A percentile compares a stretch with the other conserved stretches of the same genome.
These are phyloP conservation scores for Dendrolimus kikuchii DNA, from an alignment of 1,140 invertebrate genomes.

Conservation along the genomic window DNA sequence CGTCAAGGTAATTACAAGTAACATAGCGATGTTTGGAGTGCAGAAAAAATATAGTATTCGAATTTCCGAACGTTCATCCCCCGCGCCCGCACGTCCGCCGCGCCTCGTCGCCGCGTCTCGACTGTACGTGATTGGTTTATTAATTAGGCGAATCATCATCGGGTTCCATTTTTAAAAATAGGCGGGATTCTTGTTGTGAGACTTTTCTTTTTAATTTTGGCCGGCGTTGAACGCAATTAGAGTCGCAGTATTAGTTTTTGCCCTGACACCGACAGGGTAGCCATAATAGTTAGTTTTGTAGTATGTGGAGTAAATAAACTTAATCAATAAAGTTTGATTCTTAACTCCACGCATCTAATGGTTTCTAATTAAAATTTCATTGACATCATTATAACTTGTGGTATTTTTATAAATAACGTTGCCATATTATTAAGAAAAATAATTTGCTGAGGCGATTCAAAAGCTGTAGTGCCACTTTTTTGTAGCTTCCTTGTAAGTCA, in stretches of 20 bases:
- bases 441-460: background rate
- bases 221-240: conserved; percentile 66
- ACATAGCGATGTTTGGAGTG: conserved; percentile 56
- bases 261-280: conserved; percentile 49
- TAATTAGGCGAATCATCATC: conserved; percentile 71
- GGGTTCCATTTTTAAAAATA: conserved; percentile 73
- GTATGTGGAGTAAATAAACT: conserved; percentile 29
- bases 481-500: conserved; percentile 4
- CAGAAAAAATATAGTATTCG: conserved; percentile 70
- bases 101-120: conserved; percentile 66
- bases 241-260: conserved; percentile 54
- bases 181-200: conserved; percentile 67
- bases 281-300: conserved; percentile 43
- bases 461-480: background rate
- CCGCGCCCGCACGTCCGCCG: conserved; percentile 66
- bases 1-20: conserved; percentile 67
- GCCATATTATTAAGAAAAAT: conserved; percentile 6
- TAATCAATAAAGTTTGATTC: conserved; percentile 43
- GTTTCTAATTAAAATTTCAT: conserved; percentile 15
- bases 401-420: conserved; percentile 4
- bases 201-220: conserved; percentile 70
- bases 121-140: conserved; percentile 72
- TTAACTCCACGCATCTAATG: conserved; percentile 10
- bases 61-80: conserved; percentile 69
- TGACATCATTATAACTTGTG: conserved; percentile 6